Conservation (phyloP, 2,113 vertebrate species). For the Elephantulus edwardii region DNA sequence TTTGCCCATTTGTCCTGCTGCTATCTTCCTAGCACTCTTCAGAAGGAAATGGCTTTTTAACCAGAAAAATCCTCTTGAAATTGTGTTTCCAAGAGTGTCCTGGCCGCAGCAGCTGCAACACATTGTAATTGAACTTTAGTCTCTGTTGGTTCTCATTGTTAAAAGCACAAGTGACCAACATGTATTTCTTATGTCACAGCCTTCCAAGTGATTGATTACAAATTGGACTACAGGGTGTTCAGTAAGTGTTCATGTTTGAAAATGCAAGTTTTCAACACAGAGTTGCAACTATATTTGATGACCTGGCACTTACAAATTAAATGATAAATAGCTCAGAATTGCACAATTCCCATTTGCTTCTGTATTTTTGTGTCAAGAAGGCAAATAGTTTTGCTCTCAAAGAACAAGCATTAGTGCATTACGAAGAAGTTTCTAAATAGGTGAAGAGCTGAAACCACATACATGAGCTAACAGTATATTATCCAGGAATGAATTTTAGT, state of each 20-base stretch:
- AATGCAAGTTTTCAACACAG: slow-evolving; percentile 70
- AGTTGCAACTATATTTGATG: slow-evolving; percentile 57
- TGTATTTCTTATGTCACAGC: slow-evolving; percentile 54
- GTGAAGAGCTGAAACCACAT: background rate
- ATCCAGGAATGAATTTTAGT: background rate
- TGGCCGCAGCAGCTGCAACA: slow-evolving; percentile 79
- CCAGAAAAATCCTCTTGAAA: slow-evolving; percentile 80
- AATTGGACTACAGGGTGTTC: slow-evolving; percentile 55
- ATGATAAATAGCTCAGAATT: background rate
- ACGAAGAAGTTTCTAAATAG: background rate
- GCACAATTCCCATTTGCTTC: background rate
- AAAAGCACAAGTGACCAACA: slow-evolving; percentile 74
- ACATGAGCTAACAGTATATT: background rate
- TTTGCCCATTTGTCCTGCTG: slow-evolving; percentile 65
- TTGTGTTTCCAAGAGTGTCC: slow-evolving; percentile 74
- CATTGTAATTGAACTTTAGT: slow-evolving; percentile 72
- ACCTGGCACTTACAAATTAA: slow-evolving; percentile 49
- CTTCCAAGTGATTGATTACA: slow-evolving; percentile 55
- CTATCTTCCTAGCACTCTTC: slow-evolving; percentile 77
- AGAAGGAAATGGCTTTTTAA: slow-evolving; percentile 83
- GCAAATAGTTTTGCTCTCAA: background rate
- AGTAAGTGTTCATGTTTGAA: slow-evolving; percentile 67
- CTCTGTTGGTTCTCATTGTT: slow-evolving; percentile 71
- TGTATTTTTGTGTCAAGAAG: background rate
- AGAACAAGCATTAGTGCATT: background rate